Percentiles rank a stretch among this genome's conserved stretches.
These are phyloP conservation scores for Acanthopagrus latus DNA, from an alignment of 2,797 vertebrate genomes.

Conservation along the genomic window DNA sequence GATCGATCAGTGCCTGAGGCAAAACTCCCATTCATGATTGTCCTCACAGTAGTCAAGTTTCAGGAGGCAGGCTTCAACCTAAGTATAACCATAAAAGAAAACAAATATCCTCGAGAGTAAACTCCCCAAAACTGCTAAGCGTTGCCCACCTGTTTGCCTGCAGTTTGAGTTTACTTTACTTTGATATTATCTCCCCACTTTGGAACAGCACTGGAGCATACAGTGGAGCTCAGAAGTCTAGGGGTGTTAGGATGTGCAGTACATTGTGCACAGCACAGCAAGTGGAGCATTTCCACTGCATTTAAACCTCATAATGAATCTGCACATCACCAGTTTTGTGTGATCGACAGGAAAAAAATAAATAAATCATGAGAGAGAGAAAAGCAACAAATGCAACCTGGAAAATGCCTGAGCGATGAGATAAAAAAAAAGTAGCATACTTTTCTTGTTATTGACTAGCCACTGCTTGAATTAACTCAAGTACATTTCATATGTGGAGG, in stretches of 20 bases:
- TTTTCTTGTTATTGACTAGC: neutral
- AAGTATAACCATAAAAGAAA: constrained; percentile 73
- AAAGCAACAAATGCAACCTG: neutral
- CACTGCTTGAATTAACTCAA: neutral
- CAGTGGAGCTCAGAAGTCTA: constrained; percentile 4
- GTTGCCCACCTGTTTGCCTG: constrained; percentile 58
- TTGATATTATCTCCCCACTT: constrained; percentile 51
- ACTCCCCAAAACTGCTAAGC: constrained; percentile 57
- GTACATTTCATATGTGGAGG: too few relatives aligned
- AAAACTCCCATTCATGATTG: constrained; percentile 81
- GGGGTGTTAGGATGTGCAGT: constrained; percentile 4
- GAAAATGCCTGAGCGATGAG: neutral
- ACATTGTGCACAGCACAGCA: neutral
- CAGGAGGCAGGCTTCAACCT: constrained; percentile 69
- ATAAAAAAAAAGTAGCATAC: neutral
- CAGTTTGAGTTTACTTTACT: constrained; percentile 58
- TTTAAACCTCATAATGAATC: neutral
- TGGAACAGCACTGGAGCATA: constrained; percentile 23
- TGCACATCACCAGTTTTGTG: too few relatives aligned
- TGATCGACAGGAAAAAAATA: neutral
- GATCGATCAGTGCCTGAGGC: constrained; percentile 82
- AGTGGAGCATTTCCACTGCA: neutral
- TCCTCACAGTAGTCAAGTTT: constrained; percentile 78
- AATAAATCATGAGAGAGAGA: neutral
- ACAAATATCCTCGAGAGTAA: constrained; percentile 66